Percentiles rank a stretch among this genome's conserved stretches.
phyloP scores from a whole-genome alignment of 2,113 vertebrate species.

The Silurus asotus region DNA sequence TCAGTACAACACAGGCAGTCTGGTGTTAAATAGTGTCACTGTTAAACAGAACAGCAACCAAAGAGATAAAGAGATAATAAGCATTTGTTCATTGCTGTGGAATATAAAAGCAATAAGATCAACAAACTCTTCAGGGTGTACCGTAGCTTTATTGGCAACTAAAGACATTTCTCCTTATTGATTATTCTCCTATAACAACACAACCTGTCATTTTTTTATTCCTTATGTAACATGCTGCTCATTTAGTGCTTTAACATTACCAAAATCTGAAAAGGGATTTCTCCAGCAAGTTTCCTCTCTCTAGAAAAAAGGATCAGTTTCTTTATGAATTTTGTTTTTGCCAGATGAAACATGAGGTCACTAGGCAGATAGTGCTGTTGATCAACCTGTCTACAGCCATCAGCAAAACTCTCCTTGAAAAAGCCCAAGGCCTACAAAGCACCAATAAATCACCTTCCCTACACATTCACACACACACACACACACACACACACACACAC shows the following conservation, averaged over 20 bases:
- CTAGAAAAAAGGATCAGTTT: not conserved
- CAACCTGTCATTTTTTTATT: not conserved
- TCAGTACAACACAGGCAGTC: not conserved
- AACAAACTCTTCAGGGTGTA: not conserved
- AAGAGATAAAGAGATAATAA: not conserved
- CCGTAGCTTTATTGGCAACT: not conserved
- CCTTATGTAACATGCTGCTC: not conserved
- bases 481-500: not conserved
- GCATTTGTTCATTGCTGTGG: not conserved
- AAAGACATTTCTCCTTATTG: not conserved
- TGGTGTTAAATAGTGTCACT: not conserved
- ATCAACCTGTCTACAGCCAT: conserved; percentile 41
- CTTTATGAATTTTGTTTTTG: not conserved
- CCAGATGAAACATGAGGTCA: conserved; percentile 41
- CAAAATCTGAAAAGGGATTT: not conserved
- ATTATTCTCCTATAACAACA: not conserved
- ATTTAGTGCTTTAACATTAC: not conserved
- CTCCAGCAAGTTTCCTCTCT: not conserved
- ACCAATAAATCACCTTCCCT: not conserved
- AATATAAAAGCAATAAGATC: not conserved
- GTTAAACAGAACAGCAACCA: not conserved
- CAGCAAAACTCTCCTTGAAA: conserved; percentile 41
- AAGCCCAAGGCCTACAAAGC: conserved; percentile 40
- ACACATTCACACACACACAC: not conserved
- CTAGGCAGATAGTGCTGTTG: conserved; percentile 8